Evolutionary conservation across 1,140 invertebrate species (phyloP), one percentile per base, ranked within the genome.

Genomic region (Bombus huntii): DNA sequence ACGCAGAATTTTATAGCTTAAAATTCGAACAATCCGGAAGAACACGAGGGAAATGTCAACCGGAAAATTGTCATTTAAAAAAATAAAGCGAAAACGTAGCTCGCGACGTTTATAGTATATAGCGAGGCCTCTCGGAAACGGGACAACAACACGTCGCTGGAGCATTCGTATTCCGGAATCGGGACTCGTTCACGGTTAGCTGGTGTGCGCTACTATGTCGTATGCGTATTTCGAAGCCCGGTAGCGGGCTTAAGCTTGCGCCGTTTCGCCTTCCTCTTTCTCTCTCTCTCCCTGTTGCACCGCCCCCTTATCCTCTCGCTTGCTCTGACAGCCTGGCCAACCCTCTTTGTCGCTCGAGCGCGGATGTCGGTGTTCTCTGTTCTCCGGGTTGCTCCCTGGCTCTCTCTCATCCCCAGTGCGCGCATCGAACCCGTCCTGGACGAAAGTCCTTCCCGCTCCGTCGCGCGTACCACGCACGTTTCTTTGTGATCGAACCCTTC

Each of bases 381-480:
- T 81, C 83, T 75, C 77, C 85, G 84, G 88, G 86, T 89, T 90
- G 89, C 74, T 90, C 87, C 90, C 90, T 77, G 87, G 76, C 86
- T 90, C 88, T 91, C 90, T 92, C 89, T 90, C 91, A 91, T 92
- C 91, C 79, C 91, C 93, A 95, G 94, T 94, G 92, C 91, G 93
- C 93, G 92, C 92, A 93, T 92, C 92, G 92, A 93, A 93, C 92
- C 92, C 94, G 93, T 93, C 93, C 93, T 92, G 93, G 92, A 94
- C 93, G 91, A 93, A 93, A 91, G 93, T 94, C 94, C 92, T 93
- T 92, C 89, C 80, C 92, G 88, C 81, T 91, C 88, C 88, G 85
- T 83, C 84, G 78, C 83, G 81, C 86, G 68, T 83, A 83, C 80
- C 76, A 88, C 87, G 83, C 89, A 84, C 87, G 80, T 88, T 90